A percentile compares a stretch with the other conserved stretches of the same genome.
Conservation (phyloP, 2,888 invertebrate species). For the Athalia circularis region DNA sequence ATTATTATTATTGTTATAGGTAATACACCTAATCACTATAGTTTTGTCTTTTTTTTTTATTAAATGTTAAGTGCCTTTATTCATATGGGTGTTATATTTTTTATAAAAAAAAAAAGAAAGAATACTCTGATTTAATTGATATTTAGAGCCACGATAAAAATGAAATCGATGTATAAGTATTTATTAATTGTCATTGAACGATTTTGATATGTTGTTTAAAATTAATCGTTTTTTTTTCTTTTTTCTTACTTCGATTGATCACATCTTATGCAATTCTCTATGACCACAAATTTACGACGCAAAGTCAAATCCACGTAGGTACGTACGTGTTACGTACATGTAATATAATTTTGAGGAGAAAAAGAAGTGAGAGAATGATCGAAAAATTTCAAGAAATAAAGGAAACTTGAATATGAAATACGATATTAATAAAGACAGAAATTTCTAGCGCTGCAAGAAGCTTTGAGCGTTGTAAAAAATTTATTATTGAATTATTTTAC, state of each 20-base stretch:
- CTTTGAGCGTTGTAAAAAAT: neutral
- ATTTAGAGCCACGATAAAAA: neutral
- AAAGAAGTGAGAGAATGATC: neutral
- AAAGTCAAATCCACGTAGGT: too few relatives aligned
- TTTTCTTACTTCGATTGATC: too few relatives aligned
- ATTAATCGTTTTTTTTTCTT: too few relatives aligned
- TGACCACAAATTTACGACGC: too few relatives aligned
- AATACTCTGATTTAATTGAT: neutral
- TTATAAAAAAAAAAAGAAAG: neutral
- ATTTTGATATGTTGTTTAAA: too few relatives aligned
- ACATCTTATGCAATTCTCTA: too few relatives aligned
- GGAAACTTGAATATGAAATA: neutral
- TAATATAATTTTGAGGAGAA: too few relatives aligned
- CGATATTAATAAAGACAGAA: neutral
- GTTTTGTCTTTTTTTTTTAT: neutral
- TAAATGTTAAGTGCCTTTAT: constrained; percentile 29
- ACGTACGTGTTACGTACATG: too few relatives aligned
- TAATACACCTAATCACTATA: neutral
- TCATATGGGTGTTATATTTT: neutral
- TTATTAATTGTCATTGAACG: too few relatives aligned
- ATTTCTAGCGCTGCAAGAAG: constrained; percentile 11
- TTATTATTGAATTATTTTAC: constrained; percentile 1
- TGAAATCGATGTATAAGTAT: too few relatives aligned
- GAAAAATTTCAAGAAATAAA: neutral
- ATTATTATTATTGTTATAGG: neutral